These are phyloP conservation scores for Xiphophorus birchmanni DNA, from an alignment of 2,797 vertebrate genomes.

Conservation along the genomic window DNA sequence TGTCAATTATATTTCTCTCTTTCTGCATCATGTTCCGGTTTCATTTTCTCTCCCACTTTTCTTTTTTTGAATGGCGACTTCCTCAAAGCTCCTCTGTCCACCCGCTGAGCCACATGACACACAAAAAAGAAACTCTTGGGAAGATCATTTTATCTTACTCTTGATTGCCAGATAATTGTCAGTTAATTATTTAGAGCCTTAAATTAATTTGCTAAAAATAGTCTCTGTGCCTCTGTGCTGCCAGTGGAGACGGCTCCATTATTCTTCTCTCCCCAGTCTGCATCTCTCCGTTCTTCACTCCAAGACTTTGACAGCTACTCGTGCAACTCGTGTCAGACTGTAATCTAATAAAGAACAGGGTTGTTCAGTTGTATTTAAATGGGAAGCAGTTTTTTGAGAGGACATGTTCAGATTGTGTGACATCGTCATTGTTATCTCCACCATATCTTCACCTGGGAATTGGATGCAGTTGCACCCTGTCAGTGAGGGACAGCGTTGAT, in stretches of 20 bases:
- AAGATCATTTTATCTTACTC: slow-evolving; percentile 82
- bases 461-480: slow-evolving; percentile 5
- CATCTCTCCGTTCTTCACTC: slow-evolving; percentile 28
- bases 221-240: slow-evolving; percentile 72
- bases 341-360: slow-evolving; percentile 66
- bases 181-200: slow-evolving; percentile 88
- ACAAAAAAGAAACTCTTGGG: slow-evolving; percentile 67
- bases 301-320: slow-evolving; percentile 54
- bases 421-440: slow-evolving; percentile 21
- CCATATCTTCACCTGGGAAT: slow-evolving; percentile 7
- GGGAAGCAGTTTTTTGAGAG: slow-evolving; percentile 29
- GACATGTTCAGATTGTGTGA: slow-evolving; percentile 32
- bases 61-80: slow-evolving; percentile 60
- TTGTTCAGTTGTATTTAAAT: slow-evolving; percentile 57
- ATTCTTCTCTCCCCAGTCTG: slow-evolving; percentile 48
- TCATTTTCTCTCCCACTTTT: slow-evolving; percentile 8
- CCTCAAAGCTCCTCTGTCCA: slow-evolving; percentile 48
- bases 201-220: slow-evolving; percentile 88
- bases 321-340: slow-evolving; percentile 68
- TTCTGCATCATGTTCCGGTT: slow-evolving; percentile 27
- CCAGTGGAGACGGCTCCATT: slow-evolving; percentile 78
- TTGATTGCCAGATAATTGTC: slow-evolving; percentile 88
- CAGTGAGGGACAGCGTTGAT: neutral
- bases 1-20: slow-evolving; percentile 35
- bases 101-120: slow-evolving; percentile 64